phyloP scores from a whole-genome alignment of 2,797 vertebrate genomes.

The Neosilurus hyrtlii region DNA sequence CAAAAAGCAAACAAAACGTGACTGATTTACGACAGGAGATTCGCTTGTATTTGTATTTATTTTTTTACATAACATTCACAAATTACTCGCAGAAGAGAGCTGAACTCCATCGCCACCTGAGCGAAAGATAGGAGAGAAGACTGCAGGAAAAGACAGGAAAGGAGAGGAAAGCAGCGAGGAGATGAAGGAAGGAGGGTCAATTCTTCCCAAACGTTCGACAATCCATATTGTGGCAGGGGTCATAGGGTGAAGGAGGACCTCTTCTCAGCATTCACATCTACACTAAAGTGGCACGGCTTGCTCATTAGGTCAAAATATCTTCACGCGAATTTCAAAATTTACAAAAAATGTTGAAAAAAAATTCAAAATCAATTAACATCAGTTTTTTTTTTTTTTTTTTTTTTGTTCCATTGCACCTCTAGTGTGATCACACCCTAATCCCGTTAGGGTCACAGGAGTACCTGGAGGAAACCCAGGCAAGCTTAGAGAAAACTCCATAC shows the following conservation, averaged over 20 bases:
- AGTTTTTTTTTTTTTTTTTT: too few species aligned
- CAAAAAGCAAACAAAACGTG: too few species aligned
- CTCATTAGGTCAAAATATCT: neutral
- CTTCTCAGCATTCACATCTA: constrained; percentile 62
- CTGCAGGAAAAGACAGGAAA: neutral
- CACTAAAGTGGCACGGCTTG: constrained; percentile 61
- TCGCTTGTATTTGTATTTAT: constrained; percentile 67
- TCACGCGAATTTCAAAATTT: neutral
- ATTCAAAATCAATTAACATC: too few species aligned
- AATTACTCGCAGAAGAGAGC: constrained; percentile 55
- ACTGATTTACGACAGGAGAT: constrained; percentile 67
- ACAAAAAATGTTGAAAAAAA: too few species aligned
- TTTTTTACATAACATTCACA: neutral
- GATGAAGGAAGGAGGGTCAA: constrained; percentile 35
- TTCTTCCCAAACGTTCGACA: constrained; percentile 47
- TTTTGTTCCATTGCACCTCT: too few species aligned
- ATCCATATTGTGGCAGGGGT: constrained; percentile 65
- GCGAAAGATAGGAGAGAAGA: constrained; percentile 16
- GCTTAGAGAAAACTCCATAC: too few species aligned
- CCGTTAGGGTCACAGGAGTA: too few species aligned
- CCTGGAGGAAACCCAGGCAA: too few species aligned
- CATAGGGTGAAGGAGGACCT: constrained; percentile 69
- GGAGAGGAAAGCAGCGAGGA: neutral
- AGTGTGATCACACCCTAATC: too few species aligned
- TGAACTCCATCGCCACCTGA: constrained; percentile 46